phyloP scores from a whole-genome alignment of 2,888 invertebrate species.

The Phrixothrix hirtus region DNA sequence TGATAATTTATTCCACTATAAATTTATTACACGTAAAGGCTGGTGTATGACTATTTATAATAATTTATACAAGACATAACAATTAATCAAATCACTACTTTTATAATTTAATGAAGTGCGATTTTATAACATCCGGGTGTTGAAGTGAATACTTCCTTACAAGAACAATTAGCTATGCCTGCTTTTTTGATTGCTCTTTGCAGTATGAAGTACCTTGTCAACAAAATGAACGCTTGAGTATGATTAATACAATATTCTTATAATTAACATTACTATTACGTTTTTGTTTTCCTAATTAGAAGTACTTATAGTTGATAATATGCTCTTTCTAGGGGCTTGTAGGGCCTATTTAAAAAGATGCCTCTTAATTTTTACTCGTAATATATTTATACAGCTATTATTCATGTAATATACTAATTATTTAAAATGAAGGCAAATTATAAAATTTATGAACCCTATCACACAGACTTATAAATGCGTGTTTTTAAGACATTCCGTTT shows the following conservation, averaged over 20 bases:
- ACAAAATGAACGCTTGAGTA: too few species aligned
- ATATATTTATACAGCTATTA: slow-evolving; percentile 10
- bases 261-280: too few species aligned
- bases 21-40: not conserved
- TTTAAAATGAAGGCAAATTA: slow-evolving; percentile 26
- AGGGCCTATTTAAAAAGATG: too few species aligned
- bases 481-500: slow-evolving; percentile 22
- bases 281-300: too few species aligned
- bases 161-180: slow-evolving; percentile 5
- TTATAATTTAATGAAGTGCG: slow-evolving; percentile 11
- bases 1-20: slow-evolving; percentile 1
- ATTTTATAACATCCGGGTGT: slow-evolving; percentile 20
- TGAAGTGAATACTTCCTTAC: slow-evolving; percentile 17
- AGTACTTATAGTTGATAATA: too few species aligned
- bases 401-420: slow-evolving; percentile 19
- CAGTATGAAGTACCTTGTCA: not conserved
- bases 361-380: too few species aligned
- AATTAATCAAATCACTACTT: slow-evolving; percentile 13
- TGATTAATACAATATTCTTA: too few species aligned
- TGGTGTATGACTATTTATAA: slow-evolving; percentile 6
- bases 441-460: slow-evolving; percentile 21
- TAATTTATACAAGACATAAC: slow-evolving; percentile 7
- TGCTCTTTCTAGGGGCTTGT: too few species aligned
- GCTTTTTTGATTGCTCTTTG: slow-evolving; percentile 3
- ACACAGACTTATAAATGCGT: slow-evolving; percentile 10